Base-by-base conservation (phyloP, 2,113 vertebrate species). In the Cygnus buccinator region DNA sequence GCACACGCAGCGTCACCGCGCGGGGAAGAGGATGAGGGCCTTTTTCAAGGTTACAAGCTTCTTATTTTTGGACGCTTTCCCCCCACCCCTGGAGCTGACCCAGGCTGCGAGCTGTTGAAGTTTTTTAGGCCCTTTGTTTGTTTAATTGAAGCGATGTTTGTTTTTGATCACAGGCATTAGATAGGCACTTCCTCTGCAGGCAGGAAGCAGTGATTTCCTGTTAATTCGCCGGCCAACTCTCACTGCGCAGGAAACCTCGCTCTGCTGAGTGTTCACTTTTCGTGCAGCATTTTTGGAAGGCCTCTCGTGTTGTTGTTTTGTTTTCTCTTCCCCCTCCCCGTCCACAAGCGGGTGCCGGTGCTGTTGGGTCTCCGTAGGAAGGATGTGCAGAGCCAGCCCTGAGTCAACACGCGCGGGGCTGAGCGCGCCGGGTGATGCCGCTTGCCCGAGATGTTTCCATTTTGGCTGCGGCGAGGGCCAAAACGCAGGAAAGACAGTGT, bases 201-300 rank as follows among this genome's bases (percentile, higher is more conserved):
- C 97, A 97, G 97, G 97, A 97, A 97, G 82, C 97, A n/a, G 59
- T 82, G 95, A 93, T 97, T 97, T 97, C 97, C 97, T 97, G 97
- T 85, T 28, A 48, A 20, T 6, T 44, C 41, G 13, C 78, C 0
- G 15, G 94, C 96, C 96, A 96, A 95, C 96, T 97, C 97, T 97
- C 96, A 88, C 93, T 96, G 93, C 3, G 83, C 95, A 97, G 97
- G 96, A 97, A 97, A 93, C 93, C 41, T 84, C 31, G 18, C 95
- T 87, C 91, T 96, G 96, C 96, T 96, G 96, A 96, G 95, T 83
- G 94, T 66, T 96, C 97, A 84, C 91, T 96, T 96, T 96, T 90
- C 3, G 11, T 18, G 71, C 87, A 66, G 1, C 48, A 0, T 33
- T 84, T 80, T 41, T 65, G 87, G 95, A 68, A 90, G 79, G 33